Evolutionary conservation across 1,140 invertebrate genomes (phyloP).

Genomic region (Cardiocondyla obscurior): DNA sequence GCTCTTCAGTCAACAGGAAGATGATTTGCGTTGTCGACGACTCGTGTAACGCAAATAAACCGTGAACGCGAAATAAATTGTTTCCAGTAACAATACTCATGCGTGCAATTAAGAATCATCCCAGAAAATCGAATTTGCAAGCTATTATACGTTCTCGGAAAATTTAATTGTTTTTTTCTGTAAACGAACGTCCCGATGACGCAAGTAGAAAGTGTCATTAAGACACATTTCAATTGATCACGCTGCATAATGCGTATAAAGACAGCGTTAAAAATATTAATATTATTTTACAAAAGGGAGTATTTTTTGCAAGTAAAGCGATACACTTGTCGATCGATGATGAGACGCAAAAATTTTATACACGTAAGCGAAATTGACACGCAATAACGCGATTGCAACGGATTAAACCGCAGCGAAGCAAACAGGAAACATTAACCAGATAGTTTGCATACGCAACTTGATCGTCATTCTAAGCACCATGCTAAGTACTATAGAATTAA

Average conservation of each 20-base stretch:
- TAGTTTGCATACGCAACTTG: not conserved
- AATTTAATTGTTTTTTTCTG: not conserved
- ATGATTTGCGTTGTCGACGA: not conserved
- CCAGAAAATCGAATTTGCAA: conserved; percentile 17
- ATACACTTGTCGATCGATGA: conserved; percentile 16
- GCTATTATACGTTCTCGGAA: not conserved
- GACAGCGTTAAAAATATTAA: not conserved
- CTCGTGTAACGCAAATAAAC: conserved; percentile 2
- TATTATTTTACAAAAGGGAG: not conserved
- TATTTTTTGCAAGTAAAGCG: conserved; percentile 5
- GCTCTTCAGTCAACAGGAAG: conserved; percentile 33
- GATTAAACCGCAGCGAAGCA: not conserved
- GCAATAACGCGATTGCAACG: conserved; percentile 13
- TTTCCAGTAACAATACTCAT: not conserved
- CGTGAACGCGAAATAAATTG: not conserved
- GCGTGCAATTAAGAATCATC: conserved; percentile 1
- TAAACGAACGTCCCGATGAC: not conserved
- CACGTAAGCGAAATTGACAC: conserved; percentile 3
- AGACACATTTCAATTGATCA: conserved; percentile 2
- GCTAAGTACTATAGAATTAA: not conserved
- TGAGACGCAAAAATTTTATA: conserved; percentile 22
- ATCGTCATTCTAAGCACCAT: not conserved
- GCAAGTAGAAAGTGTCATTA: not conserved
- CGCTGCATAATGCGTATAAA: not conserved
- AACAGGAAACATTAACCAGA: conserved; percentile 36